These are phyloP conservation scores for Diplodus sargus DNA, from an alignment of 2,797 vertebrate genomes.

Conservation along the genomic window DNA sequence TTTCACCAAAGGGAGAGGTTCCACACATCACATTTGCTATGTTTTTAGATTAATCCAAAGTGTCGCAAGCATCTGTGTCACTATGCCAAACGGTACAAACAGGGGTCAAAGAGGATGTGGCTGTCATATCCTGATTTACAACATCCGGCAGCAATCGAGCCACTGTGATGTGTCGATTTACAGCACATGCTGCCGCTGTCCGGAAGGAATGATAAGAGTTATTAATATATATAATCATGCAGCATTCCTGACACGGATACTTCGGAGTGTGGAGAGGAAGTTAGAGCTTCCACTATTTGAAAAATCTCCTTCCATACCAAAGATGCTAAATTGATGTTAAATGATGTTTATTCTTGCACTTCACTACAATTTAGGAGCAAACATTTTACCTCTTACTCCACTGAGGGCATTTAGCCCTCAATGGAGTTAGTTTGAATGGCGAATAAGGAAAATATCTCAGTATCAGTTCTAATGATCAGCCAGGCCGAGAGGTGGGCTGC, in stretches of 20 bases:
- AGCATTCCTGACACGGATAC: conserved; percentile 58
- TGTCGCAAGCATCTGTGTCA: conserved; percentile 19
- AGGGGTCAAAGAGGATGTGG: conserved; percentile 42
- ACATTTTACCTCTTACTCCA: no score
- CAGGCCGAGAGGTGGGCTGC: no score
- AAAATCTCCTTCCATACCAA: conserved; percentile 25
- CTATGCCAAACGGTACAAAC: conserved; percentile 18
- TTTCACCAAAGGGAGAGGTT: not conserved
- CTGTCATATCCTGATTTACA: conserved; percentile 58
- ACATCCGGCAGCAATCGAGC: conserved; percentile 53
- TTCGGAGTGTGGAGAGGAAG: conserved; percentile 43
- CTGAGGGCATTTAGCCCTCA: no score
- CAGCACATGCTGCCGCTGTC: conserved; percentile 52
- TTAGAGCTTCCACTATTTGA: conserved; percentile 39
- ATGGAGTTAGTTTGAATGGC: no score
- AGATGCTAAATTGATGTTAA: conserved; percentile 12
- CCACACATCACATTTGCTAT: conserved; percentile 5
- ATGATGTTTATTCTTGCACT: not conserved
- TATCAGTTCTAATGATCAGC: no score
- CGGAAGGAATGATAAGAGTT: conserved; percentile 50
- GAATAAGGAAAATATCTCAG: no score
- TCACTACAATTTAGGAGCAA: no score
- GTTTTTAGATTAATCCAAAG: conserved; percentile 27
- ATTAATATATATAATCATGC: conserved; percentile 61
- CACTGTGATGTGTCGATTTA: conserved; percentile 60